Evolutionary conservation across 2,888 invertebrate genomes (phyloP).

Genomic region (Ctena decussata): DNA sequence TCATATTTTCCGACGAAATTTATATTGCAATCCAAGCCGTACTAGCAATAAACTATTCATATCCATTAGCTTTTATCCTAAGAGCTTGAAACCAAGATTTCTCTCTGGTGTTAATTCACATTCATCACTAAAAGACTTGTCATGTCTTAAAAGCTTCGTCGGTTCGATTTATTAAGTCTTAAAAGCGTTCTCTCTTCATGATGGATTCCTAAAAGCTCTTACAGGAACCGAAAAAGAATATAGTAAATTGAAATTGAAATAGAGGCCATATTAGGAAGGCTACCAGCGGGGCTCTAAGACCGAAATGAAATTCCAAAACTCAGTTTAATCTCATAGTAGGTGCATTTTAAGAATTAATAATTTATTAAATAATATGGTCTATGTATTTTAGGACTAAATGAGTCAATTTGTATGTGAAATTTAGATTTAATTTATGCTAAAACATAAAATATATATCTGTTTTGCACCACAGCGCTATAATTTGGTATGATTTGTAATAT

Average conservation of each 20-base stretch:
- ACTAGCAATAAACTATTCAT: constrained; percentile 5
- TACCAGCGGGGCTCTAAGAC: neutral
- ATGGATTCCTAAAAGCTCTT: constrained; percentile 12
- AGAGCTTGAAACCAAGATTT: constrained; percentile 22
- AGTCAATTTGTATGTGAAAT: no score
- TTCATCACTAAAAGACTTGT: constrained; percentile 16
- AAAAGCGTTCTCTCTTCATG: constrained; percentile 15
- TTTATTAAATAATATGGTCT: no score
- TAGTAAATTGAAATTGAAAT: constrained; percentile 16
- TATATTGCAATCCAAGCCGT: constrained; percentile 4
- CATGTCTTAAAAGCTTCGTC: constrained; percentile 21
- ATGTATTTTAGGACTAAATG: no score
- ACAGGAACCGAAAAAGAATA: neutral
- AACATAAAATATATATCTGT: no score
- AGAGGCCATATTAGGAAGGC: constrained; percentile 10
- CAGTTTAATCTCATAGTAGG: no score
- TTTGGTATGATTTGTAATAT: no score
- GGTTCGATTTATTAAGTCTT: constrained; percentile 21
- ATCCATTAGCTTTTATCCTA: constrained; percentile 27
- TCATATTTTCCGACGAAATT: neutral
- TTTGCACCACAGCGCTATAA: no score
- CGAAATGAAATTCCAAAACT: no score
- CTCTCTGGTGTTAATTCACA: constrained; percentile 16
- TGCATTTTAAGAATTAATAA: no score
- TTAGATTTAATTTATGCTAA: no score